These are phyloP conservation scores for Drosophila pseudotakahashii DNA, from an alignment of 2,888 invertebrate genomes.

Conservation along the genomic window DNA sequence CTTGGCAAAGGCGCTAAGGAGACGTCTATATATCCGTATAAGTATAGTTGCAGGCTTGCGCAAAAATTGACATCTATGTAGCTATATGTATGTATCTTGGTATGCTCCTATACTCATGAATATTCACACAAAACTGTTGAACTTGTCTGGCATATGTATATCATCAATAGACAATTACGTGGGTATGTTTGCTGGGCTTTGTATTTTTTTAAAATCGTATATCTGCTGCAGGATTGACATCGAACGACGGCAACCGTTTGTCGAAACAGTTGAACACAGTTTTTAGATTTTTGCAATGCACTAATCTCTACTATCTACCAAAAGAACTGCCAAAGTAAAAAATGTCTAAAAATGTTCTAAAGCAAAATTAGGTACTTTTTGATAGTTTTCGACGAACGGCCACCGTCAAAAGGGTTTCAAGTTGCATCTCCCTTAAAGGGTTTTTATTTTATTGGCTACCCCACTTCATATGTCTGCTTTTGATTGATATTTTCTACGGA, in stretches of 20 bases:
- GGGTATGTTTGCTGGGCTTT: slow-evolving; percentile 14
- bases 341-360: neutral
- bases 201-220: slow-evolving; percentile 41
- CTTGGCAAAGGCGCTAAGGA: slow-evolving; percentile 70
- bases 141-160: slow-evolving; percentile 13
- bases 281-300: slow-evolving; percentile 1
- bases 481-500: slow-evolving; percentile 19
- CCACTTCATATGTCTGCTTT: slow-evolving; percentile 16
- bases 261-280: slow-evolving; percentile 25
- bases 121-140: slow-evolving; percentile 16
- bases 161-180: slow-evolving; percentile 36
- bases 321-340: neutral
- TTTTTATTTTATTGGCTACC: no score
- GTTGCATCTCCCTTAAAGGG: slow-evolving; percentile 13
- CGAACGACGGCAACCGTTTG: slow-evolving; percentile 17
- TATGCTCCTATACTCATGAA: slow-evolving; percentile 32
- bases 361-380: slow-evolving; percentile 10
- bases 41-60: slow-evolving; percentile 49
- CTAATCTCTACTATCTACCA: neutral
- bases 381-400: slow-evolving; percentile 12
- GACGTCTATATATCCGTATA: slow-evolving; percentile 30
- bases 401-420: slow-evolving; percentile 3
- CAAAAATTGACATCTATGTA: slow-evolving; percentile 74
- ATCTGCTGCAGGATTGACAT: slow-evolving; percentile 28
- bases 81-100: slow-evolving; percentile 25